These are phyloP conservation scores for Crotalus helleri DNA, from an alignment of 2,113 vertebrate genomes.

Conservation along the genomic window DNA sequence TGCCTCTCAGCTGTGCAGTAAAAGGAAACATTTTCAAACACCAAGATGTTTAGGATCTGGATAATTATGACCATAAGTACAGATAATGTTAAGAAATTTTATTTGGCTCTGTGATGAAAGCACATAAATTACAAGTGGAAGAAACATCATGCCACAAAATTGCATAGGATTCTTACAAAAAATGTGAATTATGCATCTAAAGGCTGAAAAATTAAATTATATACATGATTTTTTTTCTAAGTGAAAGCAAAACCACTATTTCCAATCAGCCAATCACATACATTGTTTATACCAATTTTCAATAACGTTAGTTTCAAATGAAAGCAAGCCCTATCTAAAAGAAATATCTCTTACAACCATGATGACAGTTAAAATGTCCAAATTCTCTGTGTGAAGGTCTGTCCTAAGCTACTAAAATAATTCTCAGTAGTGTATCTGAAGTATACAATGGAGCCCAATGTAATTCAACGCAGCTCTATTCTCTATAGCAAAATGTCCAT, in stretches of 20 bases:
- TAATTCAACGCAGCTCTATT: slow-evolving; percentile 69
- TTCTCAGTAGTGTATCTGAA: slow-evolving; percentile 89
- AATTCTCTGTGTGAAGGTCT: slow-evolving; percentile 70
- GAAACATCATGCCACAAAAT: slow-evolving; percentile 89
- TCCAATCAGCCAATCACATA: slow-evolving; percentile 73
- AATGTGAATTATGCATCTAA: slow-evolving; percentile 78
- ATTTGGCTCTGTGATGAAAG: slow-evolving; percentile 83
- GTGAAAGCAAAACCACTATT: slow-evolving; percentile 73
- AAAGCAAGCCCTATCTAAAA: slow-evolving; percentile 82
- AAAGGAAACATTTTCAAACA: neutral
- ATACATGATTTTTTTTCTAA: slow-evolving; percentile 73
- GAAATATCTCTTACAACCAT: slow-evolving; percentile 75
- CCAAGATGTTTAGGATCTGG: neutral
- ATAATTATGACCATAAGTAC: slow-evolving; percentile 27
- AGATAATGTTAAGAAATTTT: slow-evolving; percentile 78
- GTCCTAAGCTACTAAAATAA: slow-evolving; percentile 76
- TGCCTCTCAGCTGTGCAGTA: neutral
- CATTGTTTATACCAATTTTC: slow-evolving; percentile 76
- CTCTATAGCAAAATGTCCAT: slow-evolving; percentile 80
- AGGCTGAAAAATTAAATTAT: slow-evolving; percentile 71
- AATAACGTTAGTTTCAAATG: slow-evolving; percentile 86
- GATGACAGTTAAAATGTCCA: slow-evolving; percentile 69
- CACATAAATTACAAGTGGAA: slow-evolving; percentile 85
- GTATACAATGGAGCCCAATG: slow-evolving; percentile 82
- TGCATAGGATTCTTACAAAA: slow-evolving; percentile 89